Percentiles rank a stretch among this genome's conserved stretches.
These are phyloP conservation scores for Shinisaurus crocodilurus DNA, from an alignment of 2,113 vertebrate species.

Conservation along the genomic window DNA sequence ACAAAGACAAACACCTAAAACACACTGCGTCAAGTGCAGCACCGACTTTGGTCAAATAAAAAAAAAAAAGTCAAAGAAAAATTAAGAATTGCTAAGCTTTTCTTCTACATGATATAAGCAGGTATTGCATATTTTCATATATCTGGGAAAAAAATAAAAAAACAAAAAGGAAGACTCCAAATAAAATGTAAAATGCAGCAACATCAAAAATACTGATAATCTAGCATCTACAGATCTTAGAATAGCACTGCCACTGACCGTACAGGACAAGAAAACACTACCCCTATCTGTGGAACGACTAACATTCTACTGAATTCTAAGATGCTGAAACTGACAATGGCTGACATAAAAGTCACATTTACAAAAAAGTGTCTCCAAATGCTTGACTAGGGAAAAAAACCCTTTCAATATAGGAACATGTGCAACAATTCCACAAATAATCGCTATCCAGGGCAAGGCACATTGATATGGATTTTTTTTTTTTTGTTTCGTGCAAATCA, in stretches of 20 bases:
- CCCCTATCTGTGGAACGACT: conserved; percentile 84
- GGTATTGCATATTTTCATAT: conserved; percentile 98
- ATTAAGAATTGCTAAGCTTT: conserved; percentile 83
- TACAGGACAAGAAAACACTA: conserved; percentile 83
- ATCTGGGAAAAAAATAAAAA: conserved; percentile 79
- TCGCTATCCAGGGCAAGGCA: conserved; percentile 97
- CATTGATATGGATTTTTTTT: conserved; percentile 96
- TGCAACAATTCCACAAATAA: conserved; percentile 92
- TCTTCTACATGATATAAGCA: conserved; percentile 93
- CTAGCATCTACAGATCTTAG: conserved; percentile 83
- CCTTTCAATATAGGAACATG: conserved; percentile 86
- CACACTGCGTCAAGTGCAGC: conserved; percentile 86
- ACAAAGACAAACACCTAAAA: conserved; percentile 87
- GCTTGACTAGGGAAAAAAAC: conserved; percentile 83
- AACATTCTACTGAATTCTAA: conserved; percentile 82
- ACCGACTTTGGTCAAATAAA: conserved; percentile 92
- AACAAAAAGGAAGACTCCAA: conserved; percentile 86
- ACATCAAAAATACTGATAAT: conserved; percentile 88
- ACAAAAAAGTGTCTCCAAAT: conserved; percentile 88
- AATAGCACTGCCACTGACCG: conserved; percentile 86
- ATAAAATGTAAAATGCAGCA: conserved; percentile 89
- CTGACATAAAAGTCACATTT: conserved; percentile 86
- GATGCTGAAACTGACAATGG: conserved; percentile 83
- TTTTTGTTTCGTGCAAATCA: conserved; percentile 87
- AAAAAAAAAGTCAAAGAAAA: conserved; percentile 76